Evolutionary conservation across 2,888 invertebrate genomes (phyloP).

Genomic region (Miltochrista miniata): DNA sequence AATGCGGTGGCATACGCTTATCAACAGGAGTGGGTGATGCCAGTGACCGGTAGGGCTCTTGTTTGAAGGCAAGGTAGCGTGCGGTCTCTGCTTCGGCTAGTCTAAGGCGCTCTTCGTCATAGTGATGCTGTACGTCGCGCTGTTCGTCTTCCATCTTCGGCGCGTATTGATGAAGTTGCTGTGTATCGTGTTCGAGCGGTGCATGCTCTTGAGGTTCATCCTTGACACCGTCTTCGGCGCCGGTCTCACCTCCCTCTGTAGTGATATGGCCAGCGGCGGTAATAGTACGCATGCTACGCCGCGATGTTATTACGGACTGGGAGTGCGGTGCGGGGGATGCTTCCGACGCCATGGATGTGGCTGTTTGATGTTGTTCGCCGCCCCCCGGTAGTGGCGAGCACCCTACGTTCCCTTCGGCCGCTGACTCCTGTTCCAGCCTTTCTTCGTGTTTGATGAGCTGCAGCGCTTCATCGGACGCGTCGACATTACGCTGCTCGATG

Average conservation of each 20-base stretch:
- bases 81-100: slow-evolving; percentile 66
- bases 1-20: slow-evolving; percentile 48
- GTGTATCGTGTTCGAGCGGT: slow-evolving; percentile 45
- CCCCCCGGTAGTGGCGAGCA: neutral
- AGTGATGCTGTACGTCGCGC: slow-evolving; percentile 48
- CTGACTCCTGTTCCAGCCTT: slow-evolving; percentile 42
- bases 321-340: slow-evolving; percentile 54
- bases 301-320: slow-evolving; percentile 82
- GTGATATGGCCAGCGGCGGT: slow-evolving; percentile 85
- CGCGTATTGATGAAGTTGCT: slow-evolving; percentile 52
- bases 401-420: slow-evolving; percentile 2
- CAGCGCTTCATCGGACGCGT: slow-evolving; percentile 56
- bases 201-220: slow-evolving; percentile 66
- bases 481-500: slow-evolving; percentile 51
- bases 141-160: slow-evolving; percentile 54
- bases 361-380: slow-evolving; percentile 12
- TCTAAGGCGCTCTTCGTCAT: slow-evolving; percentile 67
- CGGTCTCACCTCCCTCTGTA: slow-evolving; percentile 48
- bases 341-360: slow-evolving; percentile 18
- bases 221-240: slow-evolving; percentile 64
- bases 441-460: slow-evolving; percentile 73
- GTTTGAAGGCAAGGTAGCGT: slow-evolving; percentile 71
- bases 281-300: slow-evolving; percentile 83
- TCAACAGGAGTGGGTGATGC: slow-evolving; percentile 43
- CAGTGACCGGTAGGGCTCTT: slow-evolving; percentile 63